Base-by-base conservation (phyloP, 2,888 invertebrate species). In the Didymodactylos carnosus region DNA sequence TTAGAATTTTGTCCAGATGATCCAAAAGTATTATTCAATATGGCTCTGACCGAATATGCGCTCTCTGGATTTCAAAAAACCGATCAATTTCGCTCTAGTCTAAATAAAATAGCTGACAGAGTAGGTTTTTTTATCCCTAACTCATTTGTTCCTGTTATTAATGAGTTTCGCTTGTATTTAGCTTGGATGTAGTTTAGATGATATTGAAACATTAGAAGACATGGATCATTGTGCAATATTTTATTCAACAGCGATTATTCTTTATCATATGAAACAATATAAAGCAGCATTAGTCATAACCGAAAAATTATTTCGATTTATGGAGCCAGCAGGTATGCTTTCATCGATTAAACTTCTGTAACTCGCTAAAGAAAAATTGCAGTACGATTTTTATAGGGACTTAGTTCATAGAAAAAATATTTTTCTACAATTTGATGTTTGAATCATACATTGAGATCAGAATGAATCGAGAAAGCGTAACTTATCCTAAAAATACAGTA, bases 241-340 rank as follows among this genome's bases (percentile, higher is more conserved):
- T 78, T 91, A 89, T 83, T 91, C 91, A 81, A 89, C 90, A 80
- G 90, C 91, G 13, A 87, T 91, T 6, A 79, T 91, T 49, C 84
- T 89, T 10, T 91, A 89, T 81, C 90, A 91, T 79, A 87, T 88
- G 11, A 87, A 88, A 75, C 89, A 91, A 80, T 90, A 89, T 80
- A 87, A 87, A 71, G 86, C 88, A 77, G 89, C 90, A 16, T 85
- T 87, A 0, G 80, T 82, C 76, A 86, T 89, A 75, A 85, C 88
- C 78, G 87, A 87, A 77, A 86, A 87, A 79, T 79, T 82, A 5
- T 80, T 88, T 79, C 87, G 87, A 76, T 87, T 87, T 77, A 87
- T 88, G 75, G 88, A 88, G 80, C 88, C 88, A 19, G 86, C 89
- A 84, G 88, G 88, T 88, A 84, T 78, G 80, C 77, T 23, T 43